Evolutionary conservation across 2,113 vertebrate species (phyloP).

Genomic region (Xyliphius kryptos): DNA sequence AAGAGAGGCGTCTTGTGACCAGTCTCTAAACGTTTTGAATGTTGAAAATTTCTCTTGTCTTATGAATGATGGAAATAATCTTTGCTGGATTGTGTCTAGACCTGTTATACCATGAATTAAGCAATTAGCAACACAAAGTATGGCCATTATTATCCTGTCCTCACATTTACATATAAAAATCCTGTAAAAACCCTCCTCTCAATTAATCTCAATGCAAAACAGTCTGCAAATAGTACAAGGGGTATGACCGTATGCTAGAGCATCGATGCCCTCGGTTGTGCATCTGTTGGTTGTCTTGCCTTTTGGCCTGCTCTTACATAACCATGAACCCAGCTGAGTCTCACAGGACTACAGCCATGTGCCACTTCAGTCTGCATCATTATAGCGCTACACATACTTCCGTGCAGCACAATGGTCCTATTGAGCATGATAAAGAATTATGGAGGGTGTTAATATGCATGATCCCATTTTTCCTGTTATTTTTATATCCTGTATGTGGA

Average conservation of each 20-base stretch:
- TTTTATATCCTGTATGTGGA: neutral
- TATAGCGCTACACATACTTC: conserved; percentile 22
- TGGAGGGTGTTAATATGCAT: conserved; percentile 1
- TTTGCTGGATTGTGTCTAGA: neutral
- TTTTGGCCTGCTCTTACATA: conserved; percentile 37
- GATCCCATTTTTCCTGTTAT: no score
- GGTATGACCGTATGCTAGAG: conserved; percentile 12
- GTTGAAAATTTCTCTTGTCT: no score
- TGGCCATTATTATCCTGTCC: conserved; percentile 4
- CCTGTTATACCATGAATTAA: conserved; percentile 16
- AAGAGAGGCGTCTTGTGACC: no score
- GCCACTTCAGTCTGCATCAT: conserved; percentile 14
- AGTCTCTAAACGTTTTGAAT: no score
- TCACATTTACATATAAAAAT: conserved; percentile 21
- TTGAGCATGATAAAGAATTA: conserved; percentile 24
- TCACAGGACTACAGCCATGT: conserved; percentile 40
- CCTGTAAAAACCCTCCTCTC: neutral
- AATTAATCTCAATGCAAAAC: neutral
- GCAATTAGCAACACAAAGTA: conserved; percentile 12
- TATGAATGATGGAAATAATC: no score
- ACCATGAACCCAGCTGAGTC: conserved; percentile 38
- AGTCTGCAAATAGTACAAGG: neutral
- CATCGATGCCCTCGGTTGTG: conserved; percentile 17
- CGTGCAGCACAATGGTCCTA: no score
- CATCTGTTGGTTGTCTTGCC: conserved; percentile 21